Evolutionary conservation across 2,888 invertebrate species (phyloP).

Genomic region (Machimus atricapillus): DNA sequence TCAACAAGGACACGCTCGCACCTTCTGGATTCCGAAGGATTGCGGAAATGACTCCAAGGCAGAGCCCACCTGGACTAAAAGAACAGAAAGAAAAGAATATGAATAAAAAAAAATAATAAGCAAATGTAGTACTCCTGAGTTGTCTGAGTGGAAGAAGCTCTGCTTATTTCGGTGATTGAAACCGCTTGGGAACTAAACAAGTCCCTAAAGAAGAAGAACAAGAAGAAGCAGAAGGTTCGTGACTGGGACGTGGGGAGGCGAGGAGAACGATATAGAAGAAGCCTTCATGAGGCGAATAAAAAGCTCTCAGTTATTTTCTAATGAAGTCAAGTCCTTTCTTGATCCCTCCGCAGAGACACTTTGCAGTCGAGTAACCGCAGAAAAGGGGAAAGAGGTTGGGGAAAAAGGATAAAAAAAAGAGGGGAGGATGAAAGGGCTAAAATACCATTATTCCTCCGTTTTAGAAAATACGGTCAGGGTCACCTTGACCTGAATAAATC

Average conservation of each 20-base stretch:
- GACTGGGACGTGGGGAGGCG: neutral
- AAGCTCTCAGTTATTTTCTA: neutral
- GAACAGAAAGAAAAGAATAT: neutral
- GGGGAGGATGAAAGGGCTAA: neutral
- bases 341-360: neutral
- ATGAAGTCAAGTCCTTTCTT: neutral
- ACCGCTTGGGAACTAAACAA: neutral
- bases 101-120: neutral
- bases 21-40: neutral
- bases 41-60: neutral
- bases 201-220: neutral
- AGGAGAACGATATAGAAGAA: neutral
- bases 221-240: neutral
- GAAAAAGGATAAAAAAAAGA: neutral
- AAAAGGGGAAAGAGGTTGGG: neutral
- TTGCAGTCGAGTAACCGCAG: neutral
- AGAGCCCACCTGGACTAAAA: neutral
- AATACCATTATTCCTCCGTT: neutral
- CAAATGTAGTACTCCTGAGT: neutral
- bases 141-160: neutral
- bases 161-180: neutral
- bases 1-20: neutral
- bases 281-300: neutral
- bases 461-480: neutral
- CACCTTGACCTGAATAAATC: neutral